Evolutionary conservation across 2,113 vertebrate genomes (phyloP), one percentile per base, ranked within the genome.

Genomic region (Thamnophis sirtalis): DNA sequence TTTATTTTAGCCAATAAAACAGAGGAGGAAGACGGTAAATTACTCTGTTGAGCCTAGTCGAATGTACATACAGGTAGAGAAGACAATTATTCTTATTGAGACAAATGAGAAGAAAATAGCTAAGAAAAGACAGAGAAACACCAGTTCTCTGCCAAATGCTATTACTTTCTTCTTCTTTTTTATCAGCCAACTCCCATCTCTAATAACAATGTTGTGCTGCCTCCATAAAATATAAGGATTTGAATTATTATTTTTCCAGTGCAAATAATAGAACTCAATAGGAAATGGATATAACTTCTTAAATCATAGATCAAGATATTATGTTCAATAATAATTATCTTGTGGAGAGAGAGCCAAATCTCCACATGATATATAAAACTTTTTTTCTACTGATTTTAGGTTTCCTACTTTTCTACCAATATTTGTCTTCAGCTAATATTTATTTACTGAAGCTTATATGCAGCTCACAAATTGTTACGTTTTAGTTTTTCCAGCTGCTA

Each of bases 391-490:
- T 21, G 7, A 15, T 28, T 86, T 63, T 26, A n/a, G 3, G 2
- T 38, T 54, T 88, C 26, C 9, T 3, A 38, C 2, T 38, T 86
- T 55, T 90, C 5, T 0, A 2, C 43, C 50, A 55, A 0, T 0
- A 38, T 1, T 73, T 0, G 0, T 1, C 19, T 0, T 26, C 0
- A 10, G 15, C 11, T n/a, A 91, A 13, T 85, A 60, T 53, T 0
- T 56, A 33, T 24, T 56, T n/a, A 53, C 53, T 43, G 21, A 17
- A 56, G 33, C 58, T 91, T 91, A 24, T 24, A 38, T 0, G 0
- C 91, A 58, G 87, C 43, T 85, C 1, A 33, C 9, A 86, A 63
- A 9, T 84, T 38, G 1, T 88, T 91, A 11, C n/a, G 28, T 91
- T 89, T 80, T 84, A 85, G 0, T 89, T 92, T 93, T 89, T 84